Evolutionary conservation across 35 echinoderm and acorn worm genomes (phyloP).

Genomic region (Acanthaster planci): DNA sequence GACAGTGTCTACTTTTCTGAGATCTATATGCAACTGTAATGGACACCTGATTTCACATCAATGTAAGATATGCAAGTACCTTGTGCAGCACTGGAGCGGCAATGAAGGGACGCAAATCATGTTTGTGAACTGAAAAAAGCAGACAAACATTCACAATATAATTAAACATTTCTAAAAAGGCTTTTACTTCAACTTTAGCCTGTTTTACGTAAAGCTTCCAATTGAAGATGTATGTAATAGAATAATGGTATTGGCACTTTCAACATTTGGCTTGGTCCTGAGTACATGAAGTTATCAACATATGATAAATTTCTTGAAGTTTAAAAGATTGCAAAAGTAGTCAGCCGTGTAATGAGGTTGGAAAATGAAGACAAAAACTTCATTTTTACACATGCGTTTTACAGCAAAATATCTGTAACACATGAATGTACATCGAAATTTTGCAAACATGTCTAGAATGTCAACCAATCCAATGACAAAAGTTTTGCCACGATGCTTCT

Average conservation of each 20-base stretch:
- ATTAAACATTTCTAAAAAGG: neutral
- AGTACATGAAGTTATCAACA: neutral
- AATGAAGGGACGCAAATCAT: slow-evolving; percentile 84
- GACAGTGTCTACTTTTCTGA: neutral
- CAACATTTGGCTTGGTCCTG: neutral
- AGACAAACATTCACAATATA: neutral
- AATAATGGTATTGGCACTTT: neutral
- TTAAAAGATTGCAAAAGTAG: no score
- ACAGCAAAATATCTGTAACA: no score
- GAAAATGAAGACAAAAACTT: no score
- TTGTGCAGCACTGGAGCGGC: slow-evolving; percentile 84
- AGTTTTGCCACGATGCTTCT: no score
- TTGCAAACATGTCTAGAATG: no score
- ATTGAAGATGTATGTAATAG: neutral
- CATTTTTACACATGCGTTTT: no score
- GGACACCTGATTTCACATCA: neutral
- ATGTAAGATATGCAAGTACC: slow-evolving; percentile 42
- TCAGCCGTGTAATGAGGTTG: no score
- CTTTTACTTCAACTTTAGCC: neutral
- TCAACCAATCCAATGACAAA: no score
- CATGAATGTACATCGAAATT: no score
- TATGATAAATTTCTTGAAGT: neutral
- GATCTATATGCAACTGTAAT: neutral
- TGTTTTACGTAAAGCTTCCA: neutral
- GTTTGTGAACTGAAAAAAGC: slow-evolving; percentile 45